Percentiles rank a stretch among this genome's conserved stretches.
Evolutionary conservation across 64 coral and sea anemone species (phyloP).

Genomic region (Pocillopora damicornis): DNA sequence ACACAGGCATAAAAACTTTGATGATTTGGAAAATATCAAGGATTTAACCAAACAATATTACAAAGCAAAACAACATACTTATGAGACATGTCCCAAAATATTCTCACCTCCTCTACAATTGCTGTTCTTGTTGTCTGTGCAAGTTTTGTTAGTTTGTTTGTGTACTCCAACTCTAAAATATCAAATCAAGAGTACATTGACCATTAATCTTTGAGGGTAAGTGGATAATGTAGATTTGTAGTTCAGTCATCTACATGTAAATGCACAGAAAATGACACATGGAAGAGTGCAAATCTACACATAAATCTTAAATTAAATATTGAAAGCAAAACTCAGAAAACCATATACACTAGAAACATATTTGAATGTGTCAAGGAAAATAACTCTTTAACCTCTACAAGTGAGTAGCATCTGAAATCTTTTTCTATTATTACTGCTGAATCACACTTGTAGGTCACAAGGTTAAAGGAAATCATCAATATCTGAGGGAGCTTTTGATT

Average conservation of each 20-base stretch:
- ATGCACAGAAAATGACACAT: not conserved
- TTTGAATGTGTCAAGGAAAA: too few relatives aligned
- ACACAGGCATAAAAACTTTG: not conserved
- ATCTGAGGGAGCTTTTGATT: too few relatives aligned
- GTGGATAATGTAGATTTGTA: not conserved
- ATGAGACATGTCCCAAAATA: not conserved
- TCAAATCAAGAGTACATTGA: not conserved
- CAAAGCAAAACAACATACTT: not conserved
- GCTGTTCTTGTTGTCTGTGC: slow-evolving; percentile 76
- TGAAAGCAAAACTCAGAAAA: too few relatives aligned
- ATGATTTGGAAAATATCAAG: not conserved
- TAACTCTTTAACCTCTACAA: not conserved
- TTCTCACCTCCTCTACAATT: slow-evolving; percentile 78
- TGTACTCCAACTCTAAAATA: slow-evolving; percentile 80
- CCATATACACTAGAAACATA: too few relatives aligned
- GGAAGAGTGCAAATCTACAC: too few relatives aligned
- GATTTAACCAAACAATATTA: not conserved
- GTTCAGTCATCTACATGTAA: not conserved
- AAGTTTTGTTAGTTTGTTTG: slow-evolving; percentile 75
- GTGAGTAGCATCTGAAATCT: not conserved
- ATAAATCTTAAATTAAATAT: too few relatives aligned
- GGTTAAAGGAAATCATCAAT: too few relatives aligned
- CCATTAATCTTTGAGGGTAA: not conserved
- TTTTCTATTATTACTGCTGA: too few relatives aligned
- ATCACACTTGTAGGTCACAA: too few relatives aligned